phyloP scores from a whole-genome alignment of 1,140 invertebrate genomes.

The Diachasmimorpha longicaudata region DNA sequence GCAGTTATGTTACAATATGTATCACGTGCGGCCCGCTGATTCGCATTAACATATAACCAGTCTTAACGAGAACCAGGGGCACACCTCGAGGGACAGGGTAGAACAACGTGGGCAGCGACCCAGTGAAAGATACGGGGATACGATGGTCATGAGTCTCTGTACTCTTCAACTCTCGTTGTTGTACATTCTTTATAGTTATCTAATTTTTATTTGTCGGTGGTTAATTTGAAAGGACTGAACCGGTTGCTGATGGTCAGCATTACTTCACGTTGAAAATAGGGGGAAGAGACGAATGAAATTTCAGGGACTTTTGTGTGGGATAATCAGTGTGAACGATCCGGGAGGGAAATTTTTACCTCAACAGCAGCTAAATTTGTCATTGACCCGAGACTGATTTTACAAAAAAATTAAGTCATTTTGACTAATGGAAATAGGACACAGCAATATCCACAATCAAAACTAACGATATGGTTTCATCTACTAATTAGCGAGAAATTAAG shows the following conservation, averaged over 20 bases:
- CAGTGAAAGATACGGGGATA: not conserved
- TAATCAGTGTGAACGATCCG: no score
- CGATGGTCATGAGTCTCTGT: not conserved
- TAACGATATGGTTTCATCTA: no score
- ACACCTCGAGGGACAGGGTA: slow-evolving; percentile 15
- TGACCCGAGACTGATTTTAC: no score
- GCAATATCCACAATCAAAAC: no score
- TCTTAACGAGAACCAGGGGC: slow-evolving; percentile 44
- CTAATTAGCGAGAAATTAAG: no score
- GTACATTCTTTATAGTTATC: not conserved
- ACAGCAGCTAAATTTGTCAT: no score
- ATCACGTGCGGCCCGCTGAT: slow-evolving; percentile 30
- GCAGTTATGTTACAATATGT: slow-evolving; percentile 42
- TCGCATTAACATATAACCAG: slow-evolving; percentile 52
- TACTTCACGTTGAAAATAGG: not conserved
- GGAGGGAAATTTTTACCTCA: no score
- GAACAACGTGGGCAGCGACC: slow-evolving; percentile 10
- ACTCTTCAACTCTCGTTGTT: not conserved
- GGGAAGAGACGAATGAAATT: no score
- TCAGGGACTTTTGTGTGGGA: no score
- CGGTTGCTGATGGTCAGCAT: not conserved
- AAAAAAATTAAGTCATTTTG: no score
- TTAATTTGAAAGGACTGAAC: not conserved
- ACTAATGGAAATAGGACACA: no score
- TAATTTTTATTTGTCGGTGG: not conserved